These are phyloP conservation scores for Epirrhoe alternata DNA, from an alignment of 2,888 invertebrate species.

Conservation along the genomic window DNA sequence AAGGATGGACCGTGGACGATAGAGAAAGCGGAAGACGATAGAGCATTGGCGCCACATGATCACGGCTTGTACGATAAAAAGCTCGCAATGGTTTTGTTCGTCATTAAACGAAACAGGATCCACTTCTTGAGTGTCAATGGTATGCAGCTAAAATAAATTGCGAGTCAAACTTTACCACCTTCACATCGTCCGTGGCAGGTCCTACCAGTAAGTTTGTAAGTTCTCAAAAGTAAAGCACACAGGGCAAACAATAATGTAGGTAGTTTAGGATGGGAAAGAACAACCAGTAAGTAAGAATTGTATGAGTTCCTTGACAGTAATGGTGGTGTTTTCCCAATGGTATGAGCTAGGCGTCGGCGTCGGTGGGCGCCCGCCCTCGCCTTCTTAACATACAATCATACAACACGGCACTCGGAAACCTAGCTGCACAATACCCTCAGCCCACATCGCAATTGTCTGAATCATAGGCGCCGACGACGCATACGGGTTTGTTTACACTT, in stretches of 20 bases:
- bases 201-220: too few species aligned
- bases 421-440: conserved; percentile 62
- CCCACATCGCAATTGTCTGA: conserved; percentile 81
- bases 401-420: conserved; percentile 61
- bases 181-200: too few species aligned
- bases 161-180: too few species aligned
- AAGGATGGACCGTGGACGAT: conserved; percentile 28
- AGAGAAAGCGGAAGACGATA: conserved; percentile 26
- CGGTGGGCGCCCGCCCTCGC: conserved; percentile 74
- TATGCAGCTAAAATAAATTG: too few species aligned
- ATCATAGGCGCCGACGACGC: conserved; percentile 71
- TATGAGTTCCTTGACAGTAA: conserved; percentile 24
- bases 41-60: conserved; percentile 4
- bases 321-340: conserved; percentile 66
- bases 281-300: background rate
- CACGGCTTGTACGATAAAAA: conserved; percentile 2
- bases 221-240: too few species aligned
- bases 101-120: too few species aligned
- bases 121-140: too few species aligned
- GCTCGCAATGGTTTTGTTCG: background rate
- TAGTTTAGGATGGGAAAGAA: background rate
- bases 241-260: background rate
- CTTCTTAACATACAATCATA: conserved; percentile 82
- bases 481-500: conserved; percentile 77
- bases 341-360: conserved; percentile 46